Conservation (phyloP, 2,888 invertebrate genomes). For the Cosmopolites sordidus region DNA sequence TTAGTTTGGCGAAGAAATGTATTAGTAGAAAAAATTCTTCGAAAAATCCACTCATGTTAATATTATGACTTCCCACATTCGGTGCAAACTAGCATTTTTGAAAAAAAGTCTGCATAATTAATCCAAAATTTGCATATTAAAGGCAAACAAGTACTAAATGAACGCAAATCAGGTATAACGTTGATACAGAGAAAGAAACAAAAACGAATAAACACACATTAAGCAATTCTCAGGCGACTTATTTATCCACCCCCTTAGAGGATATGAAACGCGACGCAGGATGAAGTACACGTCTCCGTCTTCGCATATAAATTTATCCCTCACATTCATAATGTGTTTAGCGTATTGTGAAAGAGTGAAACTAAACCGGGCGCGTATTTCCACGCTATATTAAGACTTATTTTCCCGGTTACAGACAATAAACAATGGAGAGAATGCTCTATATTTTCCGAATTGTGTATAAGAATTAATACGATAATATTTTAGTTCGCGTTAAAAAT, state of each 20-base stretch:
- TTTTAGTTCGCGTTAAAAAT: constrained; percentile 42
- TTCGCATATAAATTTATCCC: constrained; percentile 17
- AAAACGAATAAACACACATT: constrained; percentile 13
- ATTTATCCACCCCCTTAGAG: constrained; percentile 12
- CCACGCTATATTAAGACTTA: constrained; percentile 36
- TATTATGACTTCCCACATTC: too few species aligned
- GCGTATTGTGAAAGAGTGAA: constrained; percentile 18
- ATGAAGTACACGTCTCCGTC: background rate
- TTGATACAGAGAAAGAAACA: constrained; percentile 2
- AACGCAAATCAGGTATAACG: background rate
- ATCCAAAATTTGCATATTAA: background rate
- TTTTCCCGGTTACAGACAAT: constrained; percentile 37
- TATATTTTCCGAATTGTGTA: constrained; percentile 44
- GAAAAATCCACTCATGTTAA: too few species aligned
- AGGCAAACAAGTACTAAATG: too few species aligned
- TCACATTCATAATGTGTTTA: constrained; percentile 23
- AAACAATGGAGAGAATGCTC: constrained; percentile 39
- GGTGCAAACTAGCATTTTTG: too few species aligned
- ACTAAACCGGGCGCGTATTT: constrained; percentile 18
- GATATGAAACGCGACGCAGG: background rate
- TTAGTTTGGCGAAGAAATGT: too few species aligned
- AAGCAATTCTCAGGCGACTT: constrained; percentile 3
- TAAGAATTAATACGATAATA: constrained; percentile 48
- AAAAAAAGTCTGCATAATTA: too few species aligned
- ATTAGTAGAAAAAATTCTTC: too few species aligned